Evolutionary conservation across 2,888 invertebrate genomes (phyloP), one percentile per base, ranked within the genome.

Genomic region (Abrostola triplasia): DNA sequence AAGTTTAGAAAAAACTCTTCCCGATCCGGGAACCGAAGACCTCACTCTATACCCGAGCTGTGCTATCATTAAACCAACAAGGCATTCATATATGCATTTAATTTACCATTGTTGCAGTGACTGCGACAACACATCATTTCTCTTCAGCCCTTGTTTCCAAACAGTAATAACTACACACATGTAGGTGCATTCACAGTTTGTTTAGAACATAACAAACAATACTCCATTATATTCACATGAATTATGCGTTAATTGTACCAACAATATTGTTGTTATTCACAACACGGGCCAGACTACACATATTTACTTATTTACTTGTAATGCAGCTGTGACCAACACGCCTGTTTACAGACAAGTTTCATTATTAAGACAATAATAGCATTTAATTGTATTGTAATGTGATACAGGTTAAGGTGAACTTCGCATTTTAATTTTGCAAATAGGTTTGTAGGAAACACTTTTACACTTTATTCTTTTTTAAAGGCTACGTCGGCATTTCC

Each of bases 201-300:
- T 38, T n/a, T 11, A 11, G 10, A 6, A n/a, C 10, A 55, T 44
- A 49, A 49, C 40, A 49, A 51, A 68, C 65, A 75, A 73, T 69
- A 67, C 42, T 7, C 8, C 37, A 56, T 73, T 50, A 74, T 59
- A 47, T 56, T 58, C 42, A 24, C 52, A 67, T 50, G 65, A 69
- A 56, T 64, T 60, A 13, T 49, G 40, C 60, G 38, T 35, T 60
- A 47, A n/a, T 47, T 63, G 58, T 36, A 51, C 41, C 50, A 35
- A 58, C 50, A 63, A 67, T 59, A 73, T 69, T 73, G 60, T 73
- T 61, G 53, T 53, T 58, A 62, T 57, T 50, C 57, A 64, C 42
- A 51, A 56, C 56, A 58, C 9, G 47, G 35, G 4, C 36, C 5
- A 65, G 10, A 67, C 53, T 50, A 67, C 55, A 66, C 56, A 40